These are phyloP conservation scores for Muscicapa striata DNA, from an alignment of 2,797 vertebrate genomes.

Conservation along the genomic window DNA sequence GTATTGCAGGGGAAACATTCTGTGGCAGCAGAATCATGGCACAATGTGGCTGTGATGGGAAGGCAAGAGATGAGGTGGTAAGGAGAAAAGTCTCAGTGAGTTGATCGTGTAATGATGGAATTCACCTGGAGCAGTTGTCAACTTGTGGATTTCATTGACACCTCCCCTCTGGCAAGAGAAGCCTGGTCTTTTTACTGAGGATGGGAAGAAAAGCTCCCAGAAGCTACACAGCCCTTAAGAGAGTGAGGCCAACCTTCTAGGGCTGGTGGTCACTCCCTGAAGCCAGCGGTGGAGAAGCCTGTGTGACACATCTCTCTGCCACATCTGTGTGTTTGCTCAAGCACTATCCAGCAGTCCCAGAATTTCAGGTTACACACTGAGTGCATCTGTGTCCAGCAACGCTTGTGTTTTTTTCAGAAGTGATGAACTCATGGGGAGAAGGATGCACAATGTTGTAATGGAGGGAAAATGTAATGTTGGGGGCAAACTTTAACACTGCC, in stretches of 20 bases:
- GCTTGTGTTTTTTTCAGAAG: neutral
- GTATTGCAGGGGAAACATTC: neutral
- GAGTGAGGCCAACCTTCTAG: neutral
- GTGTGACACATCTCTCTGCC: neutral
- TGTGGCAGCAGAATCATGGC: neutral
- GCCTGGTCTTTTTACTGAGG: neutral
- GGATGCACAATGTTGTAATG: neutral
- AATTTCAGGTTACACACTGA: neutral
- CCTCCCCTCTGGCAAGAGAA: neutral
- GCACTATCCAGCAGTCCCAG: neutral
- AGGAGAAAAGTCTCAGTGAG: neutral
- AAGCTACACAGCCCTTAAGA: neutral
- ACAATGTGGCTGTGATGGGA: neutral
- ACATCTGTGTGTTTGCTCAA: neutral
- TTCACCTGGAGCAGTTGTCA: neutral
- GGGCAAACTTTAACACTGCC: neutral
- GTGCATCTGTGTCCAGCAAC: neutral
- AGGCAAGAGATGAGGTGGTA: neutral
- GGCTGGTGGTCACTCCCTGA: neutral
- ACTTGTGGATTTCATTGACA: neutral
- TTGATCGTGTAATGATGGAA: neutral
- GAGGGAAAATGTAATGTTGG: neutral
- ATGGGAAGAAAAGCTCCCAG: neutral
- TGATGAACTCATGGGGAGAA: rapidly evolving
- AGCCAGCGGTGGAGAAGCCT: neutral